Percentiles rank a stretch among this genome's conserved stretches.
Conservation (phyloP, 2,113 vertebrate species). For the Piliocolobus tephrosceles region DNA sequence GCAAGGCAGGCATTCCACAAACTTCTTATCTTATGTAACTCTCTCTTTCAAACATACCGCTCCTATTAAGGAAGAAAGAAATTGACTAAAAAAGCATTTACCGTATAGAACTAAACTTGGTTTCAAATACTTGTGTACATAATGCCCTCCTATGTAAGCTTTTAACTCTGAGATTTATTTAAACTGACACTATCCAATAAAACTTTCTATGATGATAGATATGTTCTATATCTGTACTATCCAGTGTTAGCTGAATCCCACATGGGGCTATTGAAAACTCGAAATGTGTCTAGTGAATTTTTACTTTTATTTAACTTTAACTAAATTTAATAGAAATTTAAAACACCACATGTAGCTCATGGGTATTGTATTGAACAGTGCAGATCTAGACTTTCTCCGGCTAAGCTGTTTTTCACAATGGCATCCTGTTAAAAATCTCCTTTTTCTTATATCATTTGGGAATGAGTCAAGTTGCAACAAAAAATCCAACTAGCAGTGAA, state of each 20-base stretch:
- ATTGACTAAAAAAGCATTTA: neutral
- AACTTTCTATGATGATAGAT: neutral
- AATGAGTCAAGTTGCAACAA: neutral
- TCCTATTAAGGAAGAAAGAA: neutral
- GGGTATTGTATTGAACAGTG: neutral
- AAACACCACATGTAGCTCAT: neutral
- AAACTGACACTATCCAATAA: neutral
- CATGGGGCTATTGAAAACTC: neutral
- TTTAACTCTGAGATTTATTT: neutral
- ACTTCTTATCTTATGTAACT: neutral
- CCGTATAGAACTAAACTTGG: neutral
- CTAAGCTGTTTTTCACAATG: neutral
- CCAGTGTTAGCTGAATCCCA: neutral
- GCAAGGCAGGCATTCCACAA: neutral
- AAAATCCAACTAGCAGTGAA: neutral
- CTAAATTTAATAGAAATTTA: conserved; percentile 1
- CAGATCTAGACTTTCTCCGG: neutral
- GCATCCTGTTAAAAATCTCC: neutral
- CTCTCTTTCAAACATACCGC: neutral
- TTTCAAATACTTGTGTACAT: neutral
- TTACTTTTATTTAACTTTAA: neutral
- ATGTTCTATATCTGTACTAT: neutral
- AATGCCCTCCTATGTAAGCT: neutral
- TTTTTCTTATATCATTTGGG: neutral
- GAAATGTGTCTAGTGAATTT: neutral